Percentiles rank a stretch among this genome's conserved stretches.
Evolutionary conservation across 2,113 vertebrate genomes (phyloP).

Genomic region (Acanthochromis polyacanthus): DNA sequence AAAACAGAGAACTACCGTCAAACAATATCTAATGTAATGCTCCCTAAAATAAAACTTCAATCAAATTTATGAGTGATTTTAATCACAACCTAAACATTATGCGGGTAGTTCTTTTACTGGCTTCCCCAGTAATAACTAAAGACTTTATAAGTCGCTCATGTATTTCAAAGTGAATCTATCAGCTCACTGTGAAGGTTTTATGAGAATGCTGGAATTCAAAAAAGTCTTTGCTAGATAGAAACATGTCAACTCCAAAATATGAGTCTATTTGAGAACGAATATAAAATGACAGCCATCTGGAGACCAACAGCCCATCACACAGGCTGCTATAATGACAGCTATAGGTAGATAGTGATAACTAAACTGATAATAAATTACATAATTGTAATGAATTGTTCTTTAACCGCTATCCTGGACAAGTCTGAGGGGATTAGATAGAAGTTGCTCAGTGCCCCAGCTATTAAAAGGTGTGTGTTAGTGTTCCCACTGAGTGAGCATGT

Average conservation of each 20-base stretch:
- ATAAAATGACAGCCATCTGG: neutral
- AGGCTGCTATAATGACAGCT: neutral
- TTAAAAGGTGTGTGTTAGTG: constrained; percentile 12
- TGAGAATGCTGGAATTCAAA: neutral
- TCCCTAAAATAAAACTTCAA: neutral
- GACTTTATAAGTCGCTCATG: neutral
- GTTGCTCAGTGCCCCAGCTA: constrained; percentile 13
- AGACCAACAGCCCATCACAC: neutral
- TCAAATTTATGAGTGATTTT: neutral
- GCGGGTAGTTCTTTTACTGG: neutral
- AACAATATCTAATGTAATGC: neutral
- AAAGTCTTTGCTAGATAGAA: neutral
- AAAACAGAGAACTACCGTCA: neutral
- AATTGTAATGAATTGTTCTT: neutral
- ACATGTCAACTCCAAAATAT: neutral
- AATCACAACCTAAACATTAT: neutral
- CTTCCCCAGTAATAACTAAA: neutral
- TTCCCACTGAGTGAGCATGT: constrained; percentile 47
- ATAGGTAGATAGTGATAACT: too few species aligned
- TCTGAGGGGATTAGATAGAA: neutral
- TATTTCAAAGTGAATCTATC: neutral
- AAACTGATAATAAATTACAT: neutral
- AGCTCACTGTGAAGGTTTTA: neutral
- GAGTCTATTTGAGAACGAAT: neutral
- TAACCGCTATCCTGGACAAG: neutral